These are phyloP conservation scores for Troides helena DNA, from an alignment of 2,888 invertebrate species.

Conservation along the genomic window DNA sequence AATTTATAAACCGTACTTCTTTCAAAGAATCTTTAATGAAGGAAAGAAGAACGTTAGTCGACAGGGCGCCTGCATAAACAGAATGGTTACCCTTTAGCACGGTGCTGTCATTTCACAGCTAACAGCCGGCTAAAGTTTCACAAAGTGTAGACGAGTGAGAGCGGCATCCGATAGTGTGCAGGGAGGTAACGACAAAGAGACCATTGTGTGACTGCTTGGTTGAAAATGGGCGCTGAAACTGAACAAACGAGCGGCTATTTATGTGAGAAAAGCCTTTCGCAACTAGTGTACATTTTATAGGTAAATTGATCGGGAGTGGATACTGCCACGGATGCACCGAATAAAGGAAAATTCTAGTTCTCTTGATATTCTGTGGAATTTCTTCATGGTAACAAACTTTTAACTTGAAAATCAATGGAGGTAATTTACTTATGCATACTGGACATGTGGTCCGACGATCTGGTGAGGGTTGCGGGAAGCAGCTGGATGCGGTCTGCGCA, in stretches of 20 bases:
- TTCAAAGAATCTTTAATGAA: no score
- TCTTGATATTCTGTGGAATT: no score
- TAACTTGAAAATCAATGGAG: no score
- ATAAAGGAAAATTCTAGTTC: no score
- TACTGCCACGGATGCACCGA: no score
- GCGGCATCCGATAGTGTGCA: conserved; percentile 32
- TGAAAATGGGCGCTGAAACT: conserved; percentile 39
- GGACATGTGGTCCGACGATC: no score
- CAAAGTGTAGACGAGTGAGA: conserved; percentile 31
- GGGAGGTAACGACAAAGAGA: conserved; percentile 37
- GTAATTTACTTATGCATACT: no score
- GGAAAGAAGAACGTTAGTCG: no score
- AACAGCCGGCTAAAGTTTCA: conserved; percentile 38
- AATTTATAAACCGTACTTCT: no score
- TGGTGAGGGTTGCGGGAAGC: no score
- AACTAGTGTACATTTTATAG: background rate
- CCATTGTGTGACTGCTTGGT: conserved; percentile 38
- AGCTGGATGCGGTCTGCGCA: no score
- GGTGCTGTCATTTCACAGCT: conserved; percentile 27
- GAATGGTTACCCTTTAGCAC: conserved; percentile 13
- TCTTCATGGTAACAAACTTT: no score
- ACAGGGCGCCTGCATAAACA: background rate
- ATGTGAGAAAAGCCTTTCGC: background rate
- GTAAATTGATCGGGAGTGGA: background rate
- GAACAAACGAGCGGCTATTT: background rate